phyloP scores from a whole-genome alignment of 2,113 vertebrate genomes.

The Albula goreensis region DNA sequence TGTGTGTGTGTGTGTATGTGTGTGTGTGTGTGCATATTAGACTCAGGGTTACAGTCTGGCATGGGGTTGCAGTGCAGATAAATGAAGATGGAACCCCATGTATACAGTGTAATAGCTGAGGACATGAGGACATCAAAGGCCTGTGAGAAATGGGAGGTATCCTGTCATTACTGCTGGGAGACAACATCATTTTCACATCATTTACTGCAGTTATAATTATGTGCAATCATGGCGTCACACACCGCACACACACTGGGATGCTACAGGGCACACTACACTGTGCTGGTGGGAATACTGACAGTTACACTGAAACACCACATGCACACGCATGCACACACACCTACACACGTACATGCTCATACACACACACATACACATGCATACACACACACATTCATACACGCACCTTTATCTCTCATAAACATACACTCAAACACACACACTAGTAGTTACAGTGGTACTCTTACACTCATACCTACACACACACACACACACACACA shows the following conservation, averaged over 20 bases:
- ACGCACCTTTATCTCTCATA: background rate
- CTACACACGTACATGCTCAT: background rate
- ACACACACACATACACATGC: background rate
- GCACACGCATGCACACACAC: background rate
- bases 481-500: background rate
- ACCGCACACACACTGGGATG: too few species aligned
- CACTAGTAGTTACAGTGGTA: background rate
- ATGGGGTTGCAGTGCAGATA: background rate
- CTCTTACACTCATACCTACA: background rate
- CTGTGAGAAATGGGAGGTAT: background rate
- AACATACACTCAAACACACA: background rate
- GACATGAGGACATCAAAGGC: background rate
- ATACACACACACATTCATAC: background rate
- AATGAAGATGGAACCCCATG: background rate
- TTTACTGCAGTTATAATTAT: conserved; percentile 8
- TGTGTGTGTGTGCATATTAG: background rate
- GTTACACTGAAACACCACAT: background rate
- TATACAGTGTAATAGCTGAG: background rate
- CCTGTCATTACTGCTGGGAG: background rate
- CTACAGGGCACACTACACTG: background rate
- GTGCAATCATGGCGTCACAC: background rate
- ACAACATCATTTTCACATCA: background rate
- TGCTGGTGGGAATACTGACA: background rate
- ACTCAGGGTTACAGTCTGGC: too few species aligned
- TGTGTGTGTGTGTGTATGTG: background rate